phyloP scores from a whole-genome alignment of 2,113 vertebrate genomes.

The Grantiella picta region DNA sequence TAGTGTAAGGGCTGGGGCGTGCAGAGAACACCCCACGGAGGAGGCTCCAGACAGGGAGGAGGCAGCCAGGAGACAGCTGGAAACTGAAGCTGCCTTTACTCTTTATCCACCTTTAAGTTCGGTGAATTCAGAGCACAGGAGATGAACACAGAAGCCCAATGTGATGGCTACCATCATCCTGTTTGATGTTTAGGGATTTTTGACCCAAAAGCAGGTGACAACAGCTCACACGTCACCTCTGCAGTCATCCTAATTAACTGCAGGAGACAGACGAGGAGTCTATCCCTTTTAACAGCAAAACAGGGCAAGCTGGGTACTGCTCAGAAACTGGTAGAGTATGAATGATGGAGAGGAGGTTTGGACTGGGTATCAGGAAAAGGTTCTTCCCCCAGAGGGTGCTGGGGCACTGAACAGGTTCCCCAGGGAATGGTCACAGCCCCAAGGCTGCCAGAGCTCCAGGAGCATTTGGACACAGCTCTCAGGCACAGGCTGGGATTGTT shows the following conservation, averaged over 20 bases:
- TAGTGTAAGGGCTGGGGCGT: neutral
- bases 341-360: neutral
- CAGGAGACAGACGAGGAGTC: neutral
- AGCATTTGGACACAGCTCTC: fast-evolving
- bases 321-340: neutral
- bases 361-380: neutral
- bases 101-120: neutral
- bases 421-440: neutral
- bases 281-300: neutral
- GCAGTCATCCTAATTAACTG: neutral
- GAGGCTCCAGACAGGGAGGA: neutral
- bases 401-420: neutral
- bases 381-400: neutral
- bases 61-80: neutral
- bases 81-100: neutral
- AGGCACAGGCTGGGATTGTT: neutral
- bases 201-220: neutral
- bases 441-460: neutral
- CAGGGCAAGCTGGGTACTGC: neutral
- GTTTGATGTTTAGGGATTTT: neutral
- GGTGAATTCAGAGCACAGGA: neutral
- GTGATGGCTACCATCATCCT: fast-evolving
- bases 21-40: neutral
- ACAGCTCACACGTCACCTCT: neutral
- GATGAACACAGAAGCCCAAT: neutral